Evolutionary conservation across 1,140 invertebrate genomes (phyloP), one percentile per base, ranked within the genome.

Genomic region (Coptotermes formosanus): DNA sequence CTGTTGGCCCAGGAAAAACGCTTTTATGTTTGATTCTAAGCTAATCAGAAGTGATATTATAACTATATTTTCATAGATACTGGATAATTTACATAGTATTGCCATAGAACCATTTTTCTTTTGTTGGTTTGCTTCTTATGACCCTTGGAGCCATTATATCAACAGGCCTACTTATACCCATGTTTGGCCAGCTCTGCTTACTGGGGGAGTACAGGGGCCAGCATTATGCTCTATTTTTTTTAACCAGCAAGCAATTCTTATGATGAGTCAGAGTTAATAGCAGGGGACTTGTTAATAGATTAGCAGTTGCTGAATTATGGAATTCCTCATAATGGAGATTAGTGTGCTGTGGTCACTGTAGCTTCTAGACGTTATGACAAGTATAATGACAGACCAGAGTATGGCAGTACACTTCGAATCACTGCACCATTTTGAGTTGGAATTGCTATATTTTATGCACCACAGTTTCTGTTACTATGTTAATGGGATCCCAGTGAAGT

Each of bases 211-310:
- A 30, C 64, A 75, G 0, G 30, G 64, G 25, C 64, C 9, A 30
- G 64, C 16, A 75, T 55, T n/a, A 75, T 75, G 64, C 25, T 75
- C 25, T n/a, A 9, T 75, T 59, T 75, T 75, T 75, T 25, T 23
- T 75, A 75, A 75, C 64, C 64, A 75, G 64, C 64, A 75, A 75
- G 64, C 64, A 75, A 75, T 75, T 75, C n/a, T 75, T 75, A 75
- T 30, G 14, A n/a, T n/a, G 25, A 1, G 21, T 64, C 19, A 23
- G 25, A 75, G 25, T 75, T 75, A n/a, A 30, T 25, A 14, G 11
- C n/a, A 75, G 59, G 21, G 64, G n/a, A n/a, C n/a, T 19, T 64
- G 30, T 75, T 75, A 75, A n/a, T 9, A 75, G 64, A 25, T 30
- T 75, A 30, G 64, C 64, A 30, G 14, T 75, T 16, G 9, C 19